These are phyloP conservation scores for Sebastes diaconus DNA, from an alignment of 2,797 vertebrate species.

Conservation along the genomic window DNA sequence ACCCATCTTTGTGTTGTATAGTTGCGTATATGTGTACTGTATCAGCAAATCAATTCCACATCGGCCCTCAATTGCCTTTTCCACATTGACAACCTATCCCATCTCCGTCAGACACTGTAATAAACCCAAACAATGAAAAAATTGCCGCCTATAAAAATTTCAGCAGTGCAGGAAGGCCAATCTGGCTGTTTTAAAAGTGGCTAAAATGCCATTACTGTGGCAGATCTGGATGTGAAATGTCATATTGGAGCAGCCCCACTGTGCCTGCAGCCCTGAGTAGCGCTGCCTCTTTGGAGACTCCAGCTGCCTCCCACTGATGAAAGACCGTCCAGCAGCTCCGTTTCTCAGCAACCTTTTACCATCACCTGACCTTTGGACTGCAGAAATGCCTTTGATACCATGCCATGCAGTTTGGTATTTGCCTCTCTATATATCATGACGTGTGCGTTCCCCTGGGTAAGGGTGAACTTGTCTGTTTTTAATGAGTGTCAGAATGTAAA, in stretches of 20 bases:
- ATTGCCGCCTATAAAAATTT: constrained; percentile 68
- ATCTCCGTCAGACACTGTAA: constrained; percentile 59
- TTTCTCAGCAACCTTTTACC: constrained; percentile 84
- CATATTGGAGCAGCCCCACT: constrained; percentile 81
- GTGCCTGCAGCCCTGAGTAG: constrained; percentile 76
- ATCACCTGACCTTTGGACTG: constrained; percentile 85
- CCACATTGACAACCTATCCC: constrained; percentile 51
- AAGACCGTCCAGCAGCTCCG: constrained; percentile 78
- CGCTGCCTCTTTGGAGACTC: constrained; percentile 75
- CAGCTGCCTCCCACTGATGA: constrained; percentile 82
- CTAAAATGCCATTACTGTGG: constrained; percentile 85
- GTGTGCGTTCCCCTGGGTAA: constrained; percentile 49
- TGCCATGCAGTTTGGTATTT: constrained; percentile 80
- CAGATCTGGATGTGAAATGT: constrained; percentile 87
- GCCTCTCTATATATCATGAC: constrained; percentile 68
- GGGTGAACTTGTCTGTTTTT: constrained; percentile 68
- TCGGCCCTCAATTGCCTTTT: constrained; percentile 42
- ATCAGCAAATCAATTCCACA: constrained; percentile 53
- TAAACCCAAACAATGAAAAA: constrained; percentile 70
- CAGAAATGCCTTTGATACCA: constrained; percentile 81
- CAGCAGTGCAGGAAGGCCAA: constrained; percentile 66
- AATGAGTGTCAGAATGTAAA: constrained; percentile 76
- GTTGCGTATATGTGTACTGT: background rate
- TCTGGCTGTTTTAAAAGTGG: constrained; percentile 82
- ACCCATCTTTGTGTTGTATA: constrained; percentile 13